Base-by-base conservation (phyloP, 1,140 invertebrate species). In the Oncopodura yosiiana region DNA sequence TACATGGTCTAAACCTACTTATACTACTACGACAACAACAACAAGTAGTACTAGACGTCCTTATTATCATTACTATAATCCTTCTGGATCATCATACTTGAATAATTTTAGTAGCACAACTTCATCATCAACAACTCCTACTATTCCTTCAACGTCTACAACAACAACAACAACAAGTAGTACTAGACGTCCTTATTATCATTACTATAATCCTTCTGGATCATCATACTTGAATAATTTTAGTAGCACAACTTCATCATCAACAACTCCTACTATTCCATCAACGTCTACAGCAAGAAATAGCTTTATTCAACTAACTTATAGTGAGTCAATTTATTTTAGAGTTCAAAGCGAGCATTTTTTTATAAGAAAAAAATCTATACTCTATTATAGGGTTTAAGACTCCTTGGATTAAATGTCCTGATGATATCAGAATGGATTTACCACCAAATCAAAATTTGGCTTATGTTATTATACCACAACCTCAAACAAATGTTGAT, bases 401-500 rank as follows among this genome's bases (percentile, higher is more conserved):
- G 23, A 58, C 54, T 32, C 77, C 79, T 32, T 81, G 74, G 65
- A 81, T 84, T 46, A 77, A 73, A 55, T 84, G 81, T 65, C 81
- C 81, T 0, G 65, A 62, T 45, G 74, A 78, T 62, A 70, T 82
- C 44, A 74, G 73, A 37, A 74, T 79, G 18, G 70, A 75, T 36
- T 67, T 83, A 29, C 74, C 74, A 9, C 59, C 68, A 4, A 71
- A 74, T 11, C 75, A 78, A 52, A 69, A 66, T 36, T 74, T 69
- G n/a, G 71, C 76, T 29, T 69, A 75, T 53, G 75, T 83, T 23
- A 73, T 73, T 9, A 75, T 83, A 26, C 74, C 79, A 3, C 74
- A 76, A 52, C 82, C 82, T 0, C 75, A 77, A 65, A 78, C 81
- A 6, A 83, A 82, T 68, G 71, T 81, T 58, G 76, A 82, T 66